These are phyloP conservation scores for Pseudomyrmex pallidus DNA, from an alignment of 1,140 invertebrate species.

Conservation along the genomic window DNA sequence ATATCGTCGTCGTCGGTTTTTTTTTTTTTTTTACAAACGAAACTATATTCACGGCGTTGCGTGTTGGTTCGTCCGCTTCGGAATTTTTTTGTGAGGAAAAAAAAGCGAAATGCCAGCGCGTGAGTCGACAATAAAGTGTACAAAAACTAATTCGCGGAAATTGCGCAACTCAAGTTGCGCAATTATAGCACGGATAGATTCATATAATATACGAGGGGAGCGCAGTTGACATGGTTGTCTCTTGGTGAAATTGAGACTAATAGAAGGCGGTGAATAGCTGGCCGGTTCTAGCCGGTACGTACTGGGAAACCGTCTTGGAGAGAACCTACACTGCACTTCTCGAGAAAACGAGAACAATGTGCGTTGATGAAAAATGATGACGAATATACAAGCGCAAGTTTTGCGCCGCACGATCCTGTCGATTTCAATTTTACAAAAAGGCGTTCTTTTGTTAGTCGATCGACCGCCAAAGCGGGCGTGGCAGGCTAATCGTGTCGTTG, in stretches of 20 bases:
- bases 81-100: no score
- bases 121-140: no score
- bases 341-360: constrained; percentile 12
- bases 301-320: constrained; percentile 24
- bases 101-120: no score
- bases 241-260: constrained; percentile 39
- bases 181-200: constrained; percentile 22
- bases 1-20: constrained; percentile 15
- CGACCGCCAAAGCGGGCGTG: not conserved
- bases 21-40: not conserved
- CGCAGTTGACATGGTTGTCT: constrained; percentile 22
- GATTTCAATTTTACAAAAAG: not conserved
- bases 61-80: no score
- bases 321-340: not conserved
- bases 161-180: not conserved
- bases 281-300: constrained; percentile 33
- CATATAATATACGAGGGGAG: not conserved
- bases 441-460: not conserved
- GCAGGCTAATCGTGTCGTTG: not conserved
- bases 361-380: not conserved
- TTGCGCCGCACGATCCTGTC: not conserved
- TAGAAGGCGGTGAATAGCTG: constrained; percentile 1
- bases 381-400: not conserved
- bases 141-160: not conserved
- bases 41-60: not conserved